Conservation (phyloP, 2,888 invertebrate species). For the Melinaea marsaeus region DNA sequence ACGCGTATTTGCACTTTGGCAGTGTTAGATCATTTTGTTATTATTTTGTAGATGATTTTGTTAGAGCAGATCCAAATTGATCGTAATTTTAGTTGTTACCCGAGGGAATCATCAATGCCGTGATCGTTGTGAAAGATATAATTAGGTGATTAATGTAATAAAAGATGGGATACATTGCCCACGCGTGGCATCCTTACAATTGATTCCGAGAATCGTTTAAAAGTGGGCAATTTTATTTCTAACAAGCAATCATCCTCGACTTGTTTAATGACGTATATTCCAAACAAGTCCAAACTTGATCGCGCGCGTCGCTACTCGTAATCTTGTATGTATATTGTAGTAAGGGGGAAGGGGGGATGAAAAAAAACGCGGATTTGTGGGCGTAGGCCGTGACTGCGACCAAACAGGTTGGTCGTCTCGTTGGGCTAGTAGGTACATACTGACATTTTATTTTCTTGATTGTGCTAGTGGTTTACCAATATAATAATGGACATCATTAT, state of each 20-base stretch:
- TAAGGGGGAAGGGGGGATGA: conserved; percentile 36
- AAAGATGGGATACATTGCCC: conserved; percentile 4
- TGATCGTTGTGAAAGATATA: not conserved
- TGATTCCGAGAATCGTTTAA: conserved; percentile 19
- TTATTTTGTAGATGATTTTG: too few species aligned
- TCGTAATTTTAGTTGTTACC: too few species aligned
- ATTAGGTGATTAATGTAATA: not conserved
- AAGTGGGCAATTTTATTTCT: conserved; percentile 32
- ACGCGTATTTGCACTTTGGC: too few species aligned
- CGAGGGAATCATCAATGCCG: too few species aligned
- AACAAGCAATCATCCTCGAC: conserved; percentile 31
- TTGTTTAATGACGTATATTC: conserved; percentile 36
- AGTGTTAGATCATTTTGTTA: too few species aligned
- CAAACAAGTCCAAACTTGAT: conserved; percentile 65
- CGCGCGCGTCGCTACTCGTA: conserved; percentile 42
- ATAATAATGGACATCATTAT: conserved; percentile 11
- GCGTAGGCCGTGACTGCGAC: conserved; percentile 63
- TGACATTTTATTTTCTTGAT: conserved; percentile 62
- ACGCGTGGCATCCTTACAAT: not conserved
- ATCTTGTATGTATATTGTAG: conserved; percentile 34
- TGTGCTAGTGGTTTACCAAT: conserved; percentile 56
- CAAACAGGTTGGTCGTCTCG: conserved; percentile 68
- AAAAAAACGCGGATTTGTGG: conserved; percentile 68
- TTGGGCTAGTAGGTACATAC: conserved; percentile 54
- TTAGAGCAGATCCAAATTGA: too few species aligned